Base-by-base conservation (phyloP, 2,888 invertebrate species). In the Lepidocyrtoides sp. region DNA sequence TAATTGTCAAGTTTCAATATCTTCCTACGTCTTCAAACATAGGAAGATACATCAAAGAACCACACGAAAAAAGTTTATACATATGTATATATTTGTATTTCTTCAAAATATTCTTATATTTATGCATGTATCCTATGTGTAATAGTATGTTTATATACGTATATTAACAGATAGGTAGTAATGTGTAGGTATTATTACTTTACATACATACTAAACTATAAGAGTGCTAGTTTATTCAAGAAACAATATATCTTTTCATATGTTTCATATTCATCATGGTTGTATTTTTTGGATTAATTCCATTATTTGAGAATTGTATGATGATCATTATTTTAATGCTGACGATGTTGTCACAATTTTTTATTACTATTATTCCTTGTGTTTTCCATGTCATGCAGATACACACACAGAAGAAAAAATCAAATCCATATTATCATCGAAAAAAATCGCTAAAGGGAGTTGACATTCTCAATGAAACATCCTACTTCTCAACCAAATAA, bases 401-500 rank as follows among this genome's bases (percentile, higher is more conserved):
- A 51, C 51, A 72, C 29, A 54, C 29, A 51, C 10, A 32, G 2
- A 0, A 77, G 77, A 51, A 77, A 54, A 32, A 77, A 26, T 77
- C 32, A 51, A 41, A n/a, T n/a, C n/a, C n/a, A n/a, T n/a, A n/a
- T n/a, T 60, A 51, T 57, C 41, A 41, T 81, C 32, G 81, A 41
- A 60, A 77, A n/a, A 77, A 48, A 23, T 7, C 48, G 29, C 51
- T 81, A 54, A n/a, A 57, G 36, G 48, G 41, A 41, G 14, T 20
- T 54, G 48, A 66, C 66, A 20, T 60, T 17, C 23, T 36, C 63
- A 20, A 8, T 17, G 32, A 82, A 14, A 44, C 5, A 23, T 41
- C 7, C 14, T 2, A 5, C 14, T 81, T 5, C 92, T 96, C 96
- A 99, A 93, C 99, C 98, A 95, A 99, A 99, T 54, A 99, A 96